These are phyloP conservation scores for Drosophila funebris DNA, from an alignment of 1,140 invertebrate species.

Conservation along the genomic window DNA sequence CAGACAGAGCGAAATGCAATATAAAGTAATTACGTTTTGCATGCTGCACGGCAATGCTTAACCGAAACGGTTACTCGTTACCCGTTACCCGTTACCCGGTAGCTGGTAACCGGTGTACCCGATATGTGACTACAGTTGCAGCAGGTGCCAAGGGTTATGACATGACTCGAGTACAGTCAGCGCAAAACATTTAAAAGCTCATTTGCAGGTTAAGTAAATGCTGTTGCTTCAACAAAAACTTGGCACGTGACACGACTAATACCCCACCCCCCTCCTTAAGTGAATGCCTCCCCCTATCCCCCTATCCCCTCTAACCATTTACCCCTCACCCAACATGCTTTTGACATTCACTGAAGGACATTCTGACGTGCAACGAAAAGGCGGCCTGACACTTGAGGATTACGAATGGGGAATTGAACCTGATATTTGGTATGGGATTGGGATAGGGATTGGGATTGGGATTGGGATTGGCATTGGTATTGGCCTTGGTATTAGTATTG, in stretches of 20 bases:
- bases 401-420: background rate
- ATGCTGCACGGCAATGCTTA: slow-evolving; percentile 20
- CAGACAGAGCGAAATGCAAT: slow-evolving; percentile 44
- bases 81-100: slow-evolving; percentile 5
- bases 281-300: background rate
- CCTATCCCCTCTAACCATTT: too few relatives aligned
- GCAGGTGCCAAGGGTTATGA: background rate
- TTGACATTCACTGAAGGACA: slow-evolving; percentile 48
- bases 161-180: slow-evolving; percentile 16
- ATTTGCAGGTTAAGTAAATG: slow-evolving; percentile 33
- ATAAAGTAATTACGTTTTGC: slow-evolving; percentile 48
- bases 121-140: slow-evolving; percentile 20
- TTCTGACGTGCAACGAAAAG: slow-evolving; percentile 1
- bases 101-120: background rate
- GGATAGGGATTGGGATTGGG: background rate
- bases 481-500: background rate
- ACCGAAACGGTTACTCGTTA: slow-evolving; percentile 12
- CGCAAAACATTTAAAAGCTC: slow-evolving; percentile 46
- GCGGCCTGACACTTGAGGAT: background rate
- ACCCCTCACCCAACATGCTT: background rate
- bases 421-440: background rate
- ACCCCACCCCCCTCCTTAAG: too few relatives aligned
- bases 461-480: slow-evolving; percentile 4
- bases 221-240: background rate
- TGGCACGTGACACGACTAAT: slow-evolving; percentile 20